These are phyloP conservation scores for Uropetala carovei DNA, from an alignment of 2,888 invertebrate species.

Conservation along the genomic window DNA sequence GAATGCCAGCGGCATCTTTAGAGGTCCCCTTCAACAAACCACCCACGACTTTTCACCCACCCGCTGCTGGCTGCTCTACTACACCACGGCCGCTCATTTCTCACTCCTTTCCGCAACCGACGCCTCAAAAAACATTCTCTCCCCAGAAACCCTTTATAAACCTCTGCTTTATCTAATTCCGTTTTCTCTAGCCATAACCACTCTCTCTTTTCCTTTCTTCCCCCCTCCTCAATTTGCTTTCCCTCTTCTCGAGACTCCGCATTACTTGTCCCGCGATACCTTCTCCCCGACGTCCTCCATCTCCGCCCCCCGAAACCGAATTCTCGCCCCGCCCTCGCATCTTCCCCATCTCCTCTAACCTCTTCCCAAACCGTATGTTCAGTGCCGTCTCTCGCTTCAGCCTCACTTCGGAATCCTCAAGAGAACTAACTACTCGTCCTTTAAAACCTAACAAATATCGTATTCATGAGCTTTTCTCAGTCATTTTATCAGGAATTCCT, in stretches of 20 bases:
- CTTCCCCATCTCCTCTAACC: neutral
- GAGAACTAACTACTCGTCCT: too few relatives aligned
- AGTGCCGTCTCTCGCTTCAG: too few relatives aligned
- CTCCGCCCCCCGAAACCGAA: neutral
- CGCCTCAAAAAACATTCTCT: neutral
- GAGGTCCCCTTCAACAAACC: neutral
- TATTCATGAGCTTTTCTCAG: too few relatives aligned
- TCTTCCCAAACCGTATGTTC: too few relatives aligned
- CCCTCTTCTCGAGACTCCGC: neutral
- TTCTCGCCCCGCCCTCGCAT: neutral
- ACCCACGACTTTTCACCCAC: conserved; percentile 4
- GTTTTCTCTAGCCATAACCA: neutral
- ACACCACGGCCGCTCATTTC: too few relatives aligned
- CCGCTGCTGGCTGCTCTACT: neutral
- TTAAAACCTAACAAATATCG: too few relatives aligned
- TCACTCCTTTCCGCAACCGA: too few relatives aligned
- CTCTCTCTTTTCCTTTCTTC: neutral
- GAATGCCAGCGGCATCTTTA: neutral
- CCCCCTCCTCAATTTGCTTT: neutral
- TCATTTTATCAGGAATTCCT: too few relatives aligned
- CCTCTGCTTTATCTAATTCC: conserved; percentile 18
- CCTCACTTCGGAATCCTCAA: too few relatives aligned
- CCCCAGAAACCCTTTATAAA: conserved; percentile 14
- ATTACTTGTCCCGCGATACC: neutral
- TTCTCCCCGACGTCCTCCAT: neutral